Base-by-base conservation (phyloP, 2,113 vertebrate species). In the Neodontobutis hainanensis region DNA sequence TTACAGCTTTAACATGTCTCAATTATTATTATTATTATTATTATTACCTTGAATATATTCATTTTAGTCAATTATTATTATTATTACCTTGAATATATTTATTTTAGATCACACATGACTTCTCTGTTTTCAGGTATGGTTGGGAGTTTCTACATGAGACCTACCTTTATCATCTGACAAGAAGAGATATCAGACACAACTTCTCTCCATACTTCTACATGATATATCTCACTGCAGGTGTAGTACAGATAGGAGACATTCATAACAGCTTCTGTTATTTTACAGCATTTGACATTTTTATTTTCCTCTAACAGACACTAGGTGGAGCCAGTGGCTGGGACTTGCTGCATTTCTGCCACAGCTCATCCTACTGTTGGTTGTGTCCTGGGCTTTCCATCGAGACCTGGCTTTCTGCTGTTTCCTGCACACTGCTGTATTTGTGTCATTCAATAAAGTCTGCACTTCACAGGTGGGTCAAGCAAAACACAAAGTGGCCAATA, bases 361-460 rank as follows among this genome's bases (percentile, higher is more conserved):
- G 88, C 45, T 94, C 4, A 6, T 92, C 15, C 81, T 99, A 73
- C 91, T 99, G 8, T 36, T 91, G 2, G 78, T 85, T 0, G 86
- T 92, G 0, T 96, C 96, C 0, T 19, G 94, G 68, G 87, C 87
- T 0, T 98, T 94, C 73, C 88, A 94, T 88, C 83, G 82, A 11
- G 95, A 99, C 69, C 92, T 98, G 40, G 69, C 80, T 42, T 94
- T 98, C 81, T 95, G 94, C 75, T 98, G 94, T 78, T 99, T 98
- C 82, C 88, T 99, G 0, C 94, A 98, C 59, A 99, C 96, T 0
- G 84, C 92, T 47, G 85, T 98, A 61, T 98, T 99, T 58, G 97
- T 98, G 65, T 95, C 92, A 68, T 98, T 99, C 84, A 99, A 99
- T 93, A 99, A 98, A 94, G 96, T 99, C 7, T 99, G 97, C 92